phyloP scores from a whole-genome alignment of 2,888 invertebrate genomes.

The Eupelmus urozonus region DNA sequence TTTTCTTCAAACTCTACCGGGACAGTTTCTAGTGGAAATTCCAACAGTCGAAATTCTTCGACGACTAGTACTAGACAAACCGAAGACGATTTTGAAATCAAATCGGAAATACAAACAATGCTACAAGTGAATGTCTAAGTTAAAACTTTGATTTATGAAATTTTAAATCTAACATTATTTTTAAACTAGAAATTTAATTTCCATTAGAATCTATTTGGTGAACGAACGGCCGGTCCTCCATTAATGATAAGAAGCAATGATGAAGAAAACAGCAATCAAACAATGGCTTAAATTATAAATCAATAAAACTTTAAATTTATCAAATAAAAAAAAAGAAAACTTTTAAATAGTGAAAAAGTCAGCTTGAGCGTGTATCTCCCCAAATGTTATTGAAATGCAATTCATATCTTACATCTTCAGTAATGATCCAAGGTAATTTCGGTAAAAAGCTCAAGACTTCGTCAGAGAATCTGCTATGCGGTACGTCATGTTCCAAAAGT shows the following conservation, averaged over 20 bases:
- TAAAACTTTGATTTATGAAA: slow-evolving; percentile 1
- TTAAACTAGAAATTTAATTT: slow-evolving; percentile 23
- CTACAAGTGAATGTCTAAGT: slow-evolving; percentile 59
- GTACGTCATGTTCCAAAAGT: slow-evolving; percentile 96
- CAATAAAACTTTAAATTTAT: background rate
- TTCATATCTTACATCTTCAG: slow-evolving; percentile 83
- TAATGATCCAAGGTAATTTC: slow-evolving; percentile 91
- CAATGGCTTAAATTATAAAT: background rate
- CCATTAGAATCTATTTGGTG: slow-evolving; percentile 59
- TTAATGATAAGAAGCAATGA: slow-evolving; percentile 13
- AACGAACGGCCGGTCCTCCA: slow-evolving; percentile 27
- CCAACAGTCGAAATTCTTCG: slow-evolving; percentile 7
- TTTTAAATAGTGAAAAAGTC: too few relatives aligned
- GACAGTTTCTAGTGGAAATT: slow-evolving; percentile 26
- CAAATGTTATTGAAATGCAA: too few relatives aligned
- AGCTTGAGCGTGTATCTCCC: too few relatives aligned
- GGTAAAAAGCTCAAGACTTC: slow-evolving; percentile 95
- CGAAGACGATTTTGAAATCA: slow-evolving; percentile 29
- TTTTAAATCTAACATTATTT: too few relatives aligned
- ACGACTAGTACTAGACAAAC: background rate
- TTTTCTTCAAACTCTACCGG: slow-evolving; percentile 46
- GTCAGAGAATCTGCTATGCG: slow-evolving; percentile 96
- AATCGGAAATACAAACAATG: slow-evolving; percentile 60
- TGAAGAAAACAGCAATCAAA: slow-evolving; percentile 15
- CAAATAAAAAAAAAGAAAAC: background rate